These are phyloP conservation scores for Plagodis dolabraria DNA, from an alignment of 2,888 invertebrate species.

Conservation along the genomic window DNA sequence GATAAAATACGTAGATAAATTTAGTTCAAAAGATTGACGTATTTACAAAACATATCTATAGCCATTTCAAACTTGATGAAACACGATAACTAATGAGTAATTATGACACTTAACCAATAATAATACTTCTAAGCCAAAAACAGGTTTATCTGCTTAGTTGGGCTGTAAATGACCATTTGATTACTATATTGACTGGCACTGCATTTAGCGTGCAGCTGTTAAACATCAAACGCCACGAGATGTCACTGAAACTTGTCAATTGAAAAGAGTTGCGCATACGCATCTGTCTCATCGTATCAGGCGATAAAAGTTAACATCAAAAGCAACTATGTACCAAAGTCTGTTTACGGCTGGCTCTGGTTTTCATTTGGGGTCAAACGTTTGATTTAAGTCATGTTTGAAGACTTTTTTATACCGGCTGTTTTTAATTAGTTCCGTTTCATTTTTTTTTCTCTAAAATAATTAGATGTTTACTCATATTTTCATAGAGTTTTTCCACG, in stretches of 20 bases:
- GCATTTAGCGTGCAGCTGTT: constrained; percentile 29
- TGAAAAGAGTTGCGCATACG: constrained; percentile 48
- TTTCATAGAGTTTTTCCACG: constrained; percentile 13
- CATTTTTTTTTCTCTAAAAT: constrained; percentile 14
- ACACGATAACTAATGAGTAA: not conserved
- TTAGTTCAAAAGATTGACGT: not conserved
- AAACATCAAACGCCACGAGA: constrained; percentile 40
- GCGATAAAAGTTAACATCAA: constrained; percentile 69
- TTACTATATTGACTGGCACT: constrained; percentile 26
- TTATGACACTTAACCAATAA: constrained; percentile 7
- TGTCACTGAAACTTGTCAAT: constrained; percentile 57
- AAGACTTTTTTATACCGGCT: constrained; percentile 65
- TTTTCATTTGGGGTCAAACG: constrained; percentile 70
- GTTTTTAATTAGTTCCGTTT: constrained; percentile 32
- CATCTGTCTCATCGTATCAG: constrained; percentile 45
- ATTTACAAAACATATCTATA: not conserved
- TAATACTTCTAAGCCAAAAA: not conserved
- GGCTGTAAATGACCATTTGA: constrained; percentile 17
- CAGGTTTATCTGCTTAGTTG: constrained; percentile 1
- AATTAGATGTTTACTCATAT: constrained; percentile 12
- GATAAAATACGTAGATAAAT: not conserved
- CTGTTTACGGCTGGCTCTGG: constrained; percentile 64
- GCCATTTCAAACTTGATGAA: not conserved
- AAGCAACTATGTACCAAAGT: constrained; percentile 48
- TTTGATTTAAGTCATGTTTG: constrained; percentile 70